Percentiles rank a stretch among this genome's conserved stretches.
Conservation (phyloP, 2,888 invertebrate genomes). For the Timandra comae region DNA sequence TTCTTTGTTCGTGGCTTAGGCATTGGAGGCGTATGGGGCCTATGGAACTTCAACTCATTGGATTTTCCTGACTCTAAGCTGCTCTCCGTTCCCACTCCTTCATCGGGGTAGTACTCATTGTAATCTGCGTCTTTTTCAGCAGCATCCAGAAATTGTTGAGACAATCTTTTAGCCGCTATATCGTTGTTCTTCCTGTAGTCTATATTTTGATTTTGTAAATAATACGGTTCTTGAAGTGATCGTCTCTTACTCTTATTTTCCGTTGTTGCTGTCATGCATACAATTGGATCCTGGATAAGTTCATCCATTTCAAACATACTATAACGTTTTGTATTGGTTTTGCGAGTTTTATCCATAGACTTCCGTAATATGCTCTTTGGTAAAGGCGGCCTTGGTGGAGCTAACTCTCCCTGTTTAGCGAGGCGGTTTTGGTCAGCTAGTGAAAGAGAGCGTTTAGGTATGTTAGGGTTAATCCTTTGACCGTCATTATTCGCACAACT, state of each 20-base stretch:
- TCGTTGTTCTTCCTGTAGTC: conserved; percentile 73
- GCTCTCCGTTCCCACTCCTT: conserved; percentile 78
- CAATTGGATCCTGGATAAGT: conserved; percentile 66
- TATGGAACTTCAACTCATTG: conserved; percentile 65
- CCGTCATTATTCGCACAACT: conserved; percentile 79
- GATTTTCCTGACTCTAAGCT: conserved; percentile 78
- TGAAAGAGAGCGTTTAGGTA: conserved; percentile 83
- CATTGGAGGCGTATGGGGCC: conserved; percentile 71
- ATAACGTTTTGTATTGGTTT: conserved; percentile 79
- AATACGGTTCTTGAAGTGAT: conserved; percentile 86
- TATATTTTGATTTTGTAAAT: conserved; percentile 71
- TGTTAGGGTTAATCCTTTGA: conserved; percentile 67
- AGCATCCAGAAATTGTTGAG: conserved; percentile 71
- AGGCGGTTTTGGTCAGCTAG: conserved; percentile 72
- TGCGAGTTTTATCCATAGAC: conserved; percentile 74
- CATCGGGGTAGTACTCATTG: conserved; percentile 76
- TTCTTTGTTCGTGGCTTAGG: conserved; percentile 70
- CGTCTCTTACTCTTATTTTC: conserved; percentile 79
- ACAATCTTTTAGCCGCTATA: conserved; percentile 68
- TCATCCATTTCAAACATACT: conserved; percentile 88
- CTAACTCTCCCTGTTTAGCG: conserved; percentile 67
- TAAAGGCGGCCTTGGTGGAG: conserved; percentile 83
- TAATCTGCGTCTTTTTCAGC: conserved; percentile 74
- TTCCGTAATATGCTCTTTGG: conserved; percentile 85
- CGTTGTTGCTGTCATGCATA: conserved; percentile 61